Conservation (phyloP, 2,797 vertebrate species). For the Acridotheres tristis region DNA sequence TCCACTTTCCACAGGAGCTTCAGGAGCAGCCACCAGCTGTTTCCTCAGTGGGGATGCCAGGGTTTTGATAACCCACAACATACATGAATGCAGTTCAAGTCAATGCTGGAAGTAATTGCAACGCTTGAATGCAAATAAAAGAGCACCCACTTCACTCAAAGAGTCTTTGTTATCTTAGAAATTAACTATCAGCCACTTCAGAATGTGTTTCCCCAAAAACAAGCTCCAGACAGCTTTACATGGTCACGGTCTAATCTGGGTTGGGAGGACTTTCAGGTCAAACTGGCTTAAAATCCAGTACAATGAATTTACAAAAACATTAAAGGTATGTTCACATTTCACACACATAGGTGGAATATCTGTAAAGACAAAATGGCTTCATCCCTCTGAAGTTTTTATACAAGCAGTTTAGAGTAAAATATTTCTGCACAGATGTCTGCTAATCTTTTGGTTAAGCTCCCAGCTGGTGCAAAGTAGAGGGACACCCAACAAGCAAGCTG, state of each 20-base stretch:
- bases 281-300: not conserved
- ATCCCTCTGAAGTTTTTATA: not conserved
- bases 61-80: not conserved
- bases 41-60: not conserved
- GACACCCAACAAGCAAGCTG: not conserved
- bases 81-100: not conserved
- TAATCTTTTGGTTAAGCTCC: not conserved
- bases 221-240: not conserved
- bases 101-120: not conserved
- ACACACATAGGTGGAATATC: not conserved
- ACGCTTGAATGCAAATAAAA: not conserved
- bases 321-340: not conserved
- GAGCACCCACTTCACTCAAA: not conserved
- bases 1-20: not conserved
- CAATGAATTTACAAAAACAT: not conserved
- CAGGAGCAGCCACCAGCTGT: not conserved
- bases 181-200: not conserved
- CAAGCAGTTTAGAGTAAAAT: not conserved
- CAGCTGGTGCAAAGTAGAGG: not conserved
- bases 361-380: not conserved
- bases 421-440: not conserved
- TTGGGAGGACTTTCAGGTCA: not conserved
- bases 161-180: not conserved
- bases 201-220: not conserved
- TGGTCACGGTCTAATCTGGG: accelerated